Evolutionary conservation across 2,888 invertebrate species (phyloP).

Genomic region (Prenolepis imparis): DNA sequence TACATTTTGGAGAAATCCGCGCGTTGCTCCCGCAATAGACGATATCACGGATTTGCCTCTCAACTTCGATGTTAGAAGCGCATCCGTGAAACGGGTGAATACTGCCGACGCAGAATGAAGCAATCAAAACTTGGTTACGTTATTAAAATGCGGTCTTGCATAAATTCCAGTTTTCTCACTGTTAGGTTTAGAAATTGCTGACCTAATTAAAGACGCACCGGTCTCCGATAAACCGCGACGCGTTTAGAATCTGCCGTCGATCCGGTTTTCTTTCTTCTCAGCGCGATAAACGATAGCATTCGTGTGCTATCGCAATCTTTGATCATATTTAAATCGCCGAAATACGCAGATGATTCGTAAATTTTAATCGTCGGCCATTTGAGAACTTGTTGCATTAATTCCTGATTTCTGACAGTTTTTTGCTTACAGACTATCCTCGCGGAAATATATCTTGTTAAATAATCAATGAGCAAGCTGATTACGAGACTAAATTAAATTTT

Average conservation of each 20-base stretch:
- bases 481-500: conserved; percentile 38
- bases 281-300: not conserved
- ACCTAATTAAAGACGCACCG: not conserved
- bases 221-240: too few species aligned
- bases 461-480: conserved; percentile 28
- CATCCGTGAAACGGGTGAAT: not conserved
- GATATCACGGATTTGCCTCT: conserved; percentile 41
- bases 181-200: not conserved
- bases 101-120: conserved; percentile 22
- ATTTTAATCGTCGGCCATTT: conserved; percentile 1
- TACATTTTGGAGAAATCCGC: not conserved
- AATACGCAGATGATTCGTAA: not conserved
- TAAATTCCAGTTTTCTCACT: conserved; percentile 27
- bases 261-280: not conserved
- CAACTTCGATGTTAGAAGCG: conserved; percentile 27
- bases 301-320: not conserved
- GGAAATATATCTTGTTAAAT: conserved; percentile 41
- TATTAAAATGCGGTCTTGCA: conserved; percentile 43
- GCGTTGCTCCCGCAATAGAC: not conserved
- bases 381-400: conserved; percentile 45
- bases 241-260: not conserved
- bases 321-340: not conserved
- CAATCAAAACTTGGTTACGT: conserved; percentile 52
- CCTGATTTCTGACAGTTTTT: conserved; percentile 19
- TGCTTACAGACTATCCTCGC: not conserved